phyloP scores from a whole-genome alignment of 1,140 invertebrate genomes.

The Lepidurus packardi region DNA sequence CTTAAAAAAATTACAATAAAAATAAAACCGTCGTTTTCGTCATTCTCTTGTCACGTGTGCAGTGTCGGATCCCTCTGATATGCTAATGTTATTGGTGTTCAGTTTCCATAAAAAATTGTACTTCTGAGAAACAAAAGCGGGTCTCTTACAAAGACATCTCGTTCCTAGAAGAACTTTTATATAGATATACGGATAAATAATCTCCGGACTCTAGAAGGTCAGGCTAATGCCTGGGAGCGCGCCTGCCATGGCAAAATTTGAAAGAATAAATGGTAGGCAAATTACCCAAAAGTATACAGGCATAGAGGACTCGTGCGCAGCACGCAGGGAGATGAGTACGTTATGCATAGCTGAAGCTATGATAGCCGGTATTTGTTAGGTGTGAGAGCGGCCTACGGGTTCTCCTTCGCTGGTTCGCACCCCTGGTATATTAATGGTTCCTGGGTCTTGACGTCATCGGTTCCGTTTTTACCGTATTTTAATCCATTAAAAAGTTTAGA shows the following conservation, averaged over 20 bases:
- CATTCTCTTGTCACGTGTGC: too few relatives aligned
- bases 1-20: too few relatives aligned
- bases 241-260: not conserved
- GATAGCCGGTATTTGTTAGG: not conserved
- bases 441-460: not conserved
- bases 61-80: too few relatives aligned
- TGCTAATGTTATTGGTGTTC: too few relatives aligned
- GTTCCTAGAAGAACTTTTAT: too few relatives aligned
- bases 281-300: conserved; percentile 15
- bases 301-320: not conserved
- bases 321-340: not conserved
- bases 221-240: not conserved
- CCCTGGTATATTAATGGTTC: not conserved
- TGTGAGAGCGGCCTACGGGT: conserved; percentile 16
- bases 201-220: not conserved
- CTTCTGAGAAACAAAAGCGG: too few relatives aligned
- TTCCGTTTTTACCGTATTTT: not conserved
- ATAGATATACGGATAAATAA: too few relatives aligned
- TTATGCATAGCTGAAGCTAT: not conserved
- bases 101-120: too few relatives aligned
- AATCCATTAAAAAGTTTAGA: not conserved
- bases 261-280: not conserved
- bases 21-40: too few relatives aligned
- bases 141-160: too few relatives aligned
- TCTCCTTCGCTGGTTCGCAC: not conserved